These are phyloP conservation scores for Andrena flavipes DNA, from an alignment of 2,888 invertebrate species.

Conservation along the genomic window DNA sequence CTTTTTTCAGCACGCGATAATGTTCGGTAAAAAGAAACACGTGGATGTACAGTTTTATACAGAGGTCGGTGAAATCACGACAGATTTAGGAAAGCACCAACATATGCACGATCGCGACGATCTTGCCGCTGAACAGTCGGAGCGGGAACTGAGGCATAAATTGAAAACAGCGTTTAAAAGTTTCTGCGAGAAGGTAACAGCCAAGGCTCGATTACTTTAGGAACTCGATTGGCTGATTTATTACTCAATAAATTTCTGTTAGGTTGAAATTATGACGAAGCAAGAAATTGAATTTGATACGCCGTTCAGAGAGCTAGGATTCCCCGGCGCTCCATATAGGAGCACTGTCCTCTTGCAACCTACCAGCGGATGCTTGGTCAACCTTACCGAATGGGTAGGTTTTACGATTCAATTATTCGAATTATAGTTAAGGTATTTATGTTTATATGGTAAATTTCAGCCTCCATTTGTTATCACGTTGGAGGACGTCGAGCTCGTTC, in stretches of 20 bases:
- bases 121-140: constrained; percentile 99
- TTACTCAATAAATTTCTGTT: neutral
- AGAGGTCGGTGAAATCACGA: constrained; percentile 99
- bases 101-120: constrained; percentile 99
- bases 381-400: constrained; percentile 96
- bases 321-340: constrained; percentile 98
- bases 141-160: constrained; percentile 97
- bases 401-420: constrained; percentile 25
- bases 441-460: constrained; percentile 80
- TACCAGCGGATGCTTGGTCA: constrained; percentile 98
- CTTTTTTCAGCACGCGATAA: constrained; percentile 93
- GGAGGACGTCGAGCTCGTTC: constrained; percentile 98
- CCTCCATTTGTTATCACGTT: constrained; percentile 99
- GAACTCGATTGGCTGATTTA: neutral
- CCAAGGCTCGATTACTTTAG: neutral
- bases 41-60: constrained; percentile 99
- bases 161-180: constrained; percentile 99
- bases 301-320: constrained; percentile 98
- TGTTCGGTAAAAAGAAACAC: constrained; percentile 99
- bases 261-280: constrained; percentile 97
- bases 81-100: constrained; percentile 99
- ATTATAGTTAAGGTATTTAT: neutral
- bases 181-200: constrained; percentile 96
- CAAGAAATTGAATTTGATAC: constrained; percentile 99
- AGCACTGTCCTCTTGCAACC: constrained; percentile 98